Conservation (phyloP, 2,113 vertebrate genomes). For the Origma solitaria region DNA sequence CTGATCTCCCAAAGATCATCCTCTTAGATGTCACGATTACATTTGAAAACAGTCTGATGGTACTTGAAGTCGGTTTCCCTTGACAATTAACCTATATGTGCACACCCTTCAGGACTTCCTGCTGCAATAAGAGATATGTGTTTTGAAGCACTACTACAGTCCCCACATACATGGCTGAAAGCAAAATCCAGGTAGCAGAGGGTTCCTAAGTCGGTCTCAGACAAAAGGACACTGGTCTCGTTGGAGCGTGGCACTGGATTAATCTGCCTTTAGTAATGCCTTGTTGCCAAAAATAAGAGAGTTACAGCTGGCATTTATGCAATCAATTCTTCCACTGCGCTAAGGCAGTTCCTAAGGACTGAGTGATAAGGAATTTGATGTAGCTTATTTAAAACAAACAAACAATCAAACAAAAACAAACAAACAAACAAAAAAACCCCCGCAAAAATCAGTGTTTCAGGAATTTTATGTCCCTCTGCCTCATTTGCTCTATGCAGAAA, state of each 20-base stretch:
- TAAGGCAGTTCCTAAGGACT: background rate
- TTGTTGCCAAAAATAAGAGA: slow-evolving; percentile 47
- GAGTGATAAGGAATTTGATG: background rate
- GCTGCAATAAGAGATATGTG: background rate
- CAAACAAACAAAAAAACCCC: too few species aligned
- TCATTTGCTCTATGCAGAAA: background rate
- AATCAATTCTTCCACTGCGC: slow-evolving; percentile 13
- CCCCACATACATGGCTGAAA: fast-evolving
- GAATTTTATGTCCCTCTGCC: background rate
- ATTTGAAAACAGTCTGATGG: slow-evolving; percentile 22
- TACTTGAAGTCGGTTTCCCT: background rate
- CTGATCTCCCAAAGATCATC: slow-evolving; percentile 47
- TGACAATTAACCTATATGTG: slow-evolving; percentile 33
- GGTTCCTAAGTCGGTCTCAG: background rate
- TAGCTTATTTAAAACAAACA: background rate
- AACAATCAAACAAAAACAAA: background rate
- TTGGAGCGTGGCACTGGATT: background rate
- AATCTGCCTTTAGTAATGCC: slow-evolving; percentile 28
- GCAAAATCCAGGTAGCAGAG: background rate
- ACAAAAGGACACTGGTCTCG: background rate
- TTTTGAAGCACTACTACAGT: background rate
- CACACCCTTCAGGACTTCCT: background rate
- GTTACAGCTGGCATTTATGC: slow-evolving; percentile 53
- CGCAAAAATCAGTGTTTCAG: background rate
- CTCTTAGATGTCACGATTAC: slow-evolving; percentile 36